Conservation (phyloP, 64 coral and sea anemone species). For the Catalaphyllia jardinei region DNA sequence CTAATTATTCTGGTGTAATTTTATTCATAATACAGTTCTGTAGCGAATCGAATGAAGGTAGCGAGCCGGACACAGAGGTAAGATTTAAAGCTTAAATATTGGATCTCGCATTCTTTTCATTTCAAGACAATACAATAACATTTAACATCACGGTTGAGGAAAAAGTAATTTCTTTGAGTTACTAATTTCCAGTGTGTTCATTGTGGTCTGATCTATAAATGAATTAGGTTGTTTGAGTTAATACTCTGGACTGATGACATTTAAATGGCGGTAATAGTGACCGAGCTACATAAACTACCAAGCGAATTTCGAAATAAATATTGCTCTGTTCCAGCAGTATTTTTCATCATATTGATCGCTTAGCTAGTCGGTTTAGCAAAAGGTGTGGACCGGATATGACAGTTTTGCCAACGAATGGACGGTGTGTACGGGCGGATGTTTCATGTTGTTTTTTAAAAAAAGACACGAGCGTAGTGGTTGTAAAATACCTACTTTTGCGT, state of each 20-base stretch:
- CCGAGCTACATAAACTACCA: background rate
- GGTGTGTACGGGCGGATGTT: conserved; percentile 2
- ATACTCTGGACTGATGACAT: background rate
- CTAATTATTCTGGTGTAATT: conserved; percentile 17
- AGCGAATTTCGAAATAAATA: background rate
- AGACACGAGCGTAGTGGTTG: no score
- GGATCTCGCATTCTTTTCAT: conserved; percentile 5
- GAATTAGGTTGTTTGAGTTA: background rate
- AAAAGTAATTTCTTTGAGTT: background rate
- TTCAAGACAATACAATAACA: background rate
- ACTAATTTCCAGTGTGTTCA: background rate
- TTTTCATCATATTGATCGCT: background rate
- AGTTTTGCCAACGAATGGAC: background rate
- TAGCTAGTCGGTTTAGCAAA: background rate
- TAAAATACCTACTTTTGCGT: no score
- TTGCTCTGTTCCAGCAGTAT: background rate
- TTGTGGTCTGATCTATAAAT: conserved; percentile 2
- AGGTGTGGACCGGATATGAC: background rate
- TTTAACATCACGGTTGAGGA: background rate
- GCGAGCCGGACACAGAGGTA: background rate
- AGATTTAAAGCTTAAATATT: conserved; percentile 25
- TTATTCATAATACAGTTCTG: conserved; percentile 2
- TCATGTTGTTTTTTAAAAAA: background rate
- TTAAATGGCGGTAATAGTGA: background rate
- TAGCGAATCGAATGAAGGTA: background rate